Conservation (phyloP, 2,797 vertebrate genomes). For the Melopsittacus undulatus region DNA sequence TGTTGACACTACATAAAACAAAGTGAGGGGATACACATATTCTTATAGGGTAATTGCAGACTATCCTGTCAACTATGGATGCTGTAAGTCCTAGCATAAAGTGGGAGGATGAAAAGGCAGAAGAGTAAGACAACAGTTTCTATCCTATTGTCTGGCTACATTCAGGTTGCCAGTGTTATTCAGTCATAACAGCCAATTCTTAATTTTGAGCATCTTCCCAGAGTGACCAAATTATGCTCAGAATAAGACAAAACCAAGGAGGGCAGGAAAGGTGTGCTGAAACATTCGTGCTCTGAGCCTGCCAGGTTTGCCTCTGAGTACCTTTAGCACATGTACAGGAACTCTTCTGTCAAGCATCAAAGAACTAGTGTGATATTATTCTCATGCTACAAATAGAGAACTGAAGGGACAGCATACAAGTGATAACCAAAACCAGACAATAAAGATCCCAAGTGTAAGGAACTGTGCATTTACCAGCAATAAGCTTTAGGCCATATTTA, state of each 20-base stretch:
- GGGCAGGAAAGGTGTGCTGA: background rate
- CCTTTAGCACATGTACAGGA: background rate
- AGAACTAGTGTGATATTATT: background rate
- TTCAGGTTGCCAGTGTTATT: background rate
- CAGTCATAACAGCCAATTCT: background rate
- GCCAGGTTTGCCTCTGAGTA: background rate
- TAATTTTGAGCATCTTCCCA: background rate
- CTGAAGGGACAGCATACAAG: background rate
- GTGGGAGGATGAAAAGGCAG: background rate
- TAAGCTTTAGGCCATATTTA: constrained; percentile 9
- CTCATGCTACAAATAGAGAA: background rate
- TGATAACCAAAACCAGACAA: background rate
- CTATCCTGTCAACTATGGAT: background rate
- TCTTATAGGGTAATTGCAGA: background rate
- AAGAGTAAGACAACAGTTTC: background rate
- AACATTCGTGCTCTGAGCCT: background rate
- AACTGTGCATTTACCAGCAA: constrained; percentile 1
- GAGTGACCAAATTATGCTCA: background rate
- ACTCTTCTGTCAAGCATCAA: background rate
- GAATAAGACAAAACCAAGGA: background rate
- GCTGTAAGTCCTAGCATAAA: background rate
- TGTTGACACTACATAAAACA: background rate
- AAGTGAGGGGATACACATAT: background rate
- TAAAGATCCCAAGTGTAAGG: background rate
- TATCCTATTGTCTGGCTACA: background rate